Evolutionary conservation across 2,113 vertebrate genomes (phyloP).

Genomic region (Camelus dromedarius): DNA sequence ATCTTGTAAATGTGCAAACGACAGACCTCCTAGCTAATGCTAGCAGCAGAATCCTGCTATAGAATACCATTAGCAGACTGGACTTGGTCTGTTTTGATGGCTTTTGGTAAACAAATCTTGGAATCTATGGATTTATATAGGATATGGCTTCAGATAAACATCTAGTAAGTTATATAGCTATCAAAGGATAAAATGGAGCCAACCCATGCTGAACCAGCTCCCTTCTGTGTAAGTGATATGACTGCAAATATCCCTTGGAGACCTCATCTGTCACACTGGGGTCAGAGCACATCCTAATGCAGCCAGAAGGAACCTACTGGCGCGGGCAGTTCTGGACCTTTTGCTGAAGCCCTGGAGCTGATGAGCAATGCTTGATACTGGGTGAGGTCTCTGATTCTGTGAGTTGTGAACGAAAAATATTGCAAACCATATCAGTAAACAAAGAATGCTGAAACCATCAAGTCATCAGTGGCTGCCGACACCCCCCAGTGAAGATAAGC

Average conservation of each 20-base stretch:
- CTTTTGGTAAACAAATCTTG: neutral
- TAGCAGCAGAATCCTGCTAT: neutral
- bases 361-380: neutral
- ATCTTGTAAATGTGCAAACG: neutral
- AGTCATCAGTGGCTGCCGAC: too few relatives aligned
- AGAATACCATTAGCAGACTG: neutral
- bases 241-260: neutral
- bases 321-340: rapidly evolving
- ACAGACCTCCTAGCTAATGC: neutral
- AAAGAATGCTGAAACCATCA: too few relatives aligned
- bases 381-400: neutral
- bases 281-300: rapidly evolving
- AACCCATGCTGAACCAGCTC: neutral
- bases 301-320: neutral
- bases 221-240: neutral
- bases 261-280: neutral
- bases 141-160: neutral
- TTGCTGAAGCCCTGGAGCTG: neutral
- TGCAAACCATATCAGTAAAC: too few relatives aligned
- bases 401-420: too few relatives aligned
- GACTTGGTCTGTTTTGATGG: neutral
- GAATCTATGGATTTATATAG: neutral
- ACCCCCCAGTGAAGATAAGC: too few relatives aligned
- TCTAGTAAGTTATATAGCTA: neutral
- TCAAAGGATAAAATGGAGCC: neutral